A percentile compares a stretch with the other conserved stretches of the same genome.
Conservation (phyloP, 92 coral and sea anemone species). For the Zoanthus sansibaricus region DNA sequence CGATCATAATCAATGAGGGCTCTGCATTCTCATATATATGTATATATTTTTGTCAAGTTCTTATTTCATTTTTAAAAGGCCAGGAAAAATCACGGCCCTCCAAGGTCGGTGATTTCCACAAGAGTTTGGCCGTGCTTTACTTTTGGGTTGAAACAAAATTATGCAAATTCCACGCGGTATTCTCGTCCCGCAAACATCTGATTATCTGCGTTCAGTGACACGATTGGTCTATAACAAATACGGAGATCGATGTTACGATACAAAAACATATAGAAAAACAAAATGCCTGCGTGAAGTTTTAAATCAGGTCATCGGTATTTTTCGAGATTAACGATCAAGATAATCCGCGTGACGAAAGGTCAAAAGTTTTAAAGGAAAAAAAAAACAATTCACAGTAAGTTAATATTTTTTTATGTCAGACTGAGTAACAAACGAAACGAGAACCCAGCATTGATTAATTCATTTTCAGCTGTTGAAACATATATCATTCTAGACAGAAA, state of each 20-base stretch:
- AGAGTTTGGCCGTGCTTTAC: constrained; percentile 12
- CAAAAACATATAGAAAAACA: constrained; percentile 35
- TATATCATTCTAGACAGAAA: constrained; percentile 22
- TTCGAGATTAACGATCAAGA: constrained; percentile 37
- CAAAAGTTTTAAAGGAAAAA: background rate
- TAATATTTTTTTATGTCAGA: background rate
- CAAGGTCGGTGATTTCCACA: constrained; percentile 3
- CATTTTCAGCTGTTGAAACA: constrained; percentile 36
- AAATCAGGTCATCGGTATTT: constrained; percentile 1
- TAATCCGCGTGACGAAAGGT: background rate
- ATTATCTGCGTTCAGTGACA: background rate
- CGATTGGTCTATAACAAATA: constrained; percentile 30
- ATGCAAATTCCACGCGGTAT: constrained; percentile 43
- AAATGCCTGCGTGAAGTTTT: constrained; percentile 27
- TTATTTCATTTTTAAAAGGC: background rate
- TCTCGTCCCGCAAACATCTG: constrained; percentile 32
- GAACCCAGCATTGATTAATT: background rate
- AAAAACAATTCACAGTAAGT: background rate
- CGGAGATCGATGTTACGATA: constrained; percentile 20
- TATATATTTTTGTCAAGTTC: background rate
- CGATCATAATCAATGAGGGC: constrained; percentile 50
- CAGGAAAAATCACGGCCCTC: background rate
- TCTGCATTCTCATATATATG: background rate
- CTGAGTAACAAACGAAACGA: background rate
- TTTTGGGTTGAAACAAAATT: constrained; percentile 1